Percentiles rank a stretch among this genome's conserved stretches.
Conservation (phyloP, 2,888 invertebrate genomes). For the Drosophila maculinotata region DNA sequence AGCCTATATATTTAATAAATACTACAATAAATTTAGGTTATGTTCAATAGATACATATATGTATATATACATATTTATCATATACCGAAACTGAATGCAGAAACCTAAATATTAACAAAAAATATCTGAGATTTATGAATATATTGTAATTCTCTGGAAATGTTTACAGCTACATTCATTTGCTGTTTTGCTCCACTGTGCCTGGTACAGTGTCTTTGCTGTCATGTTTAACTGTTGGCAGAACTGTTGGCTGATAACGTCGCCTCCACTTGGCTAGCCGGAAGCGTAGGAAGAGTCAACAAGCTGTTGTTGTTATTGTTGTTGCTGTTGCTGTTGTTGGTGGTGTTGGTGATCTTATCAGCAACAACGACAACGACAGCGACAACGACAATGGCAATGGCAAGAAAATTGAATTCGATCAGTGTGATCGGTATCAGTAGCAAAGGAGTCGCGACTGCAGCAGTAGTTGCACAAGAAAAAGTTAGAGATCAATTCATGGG, state of each 20-base stretch:
- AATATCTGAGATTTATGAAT: too few species aligned
- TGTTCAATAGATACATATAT: too few species aligned
- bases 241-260: conserved; percentile 37
- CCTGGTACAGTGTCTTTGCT: background rate
- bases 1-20: too few species aligned
- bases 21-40: too few species aligned
- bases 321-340: too few species aligned
- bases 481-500: conserved; percentile 71
- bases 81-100: too few species aligned
- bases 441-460: conserved; percentile 10
- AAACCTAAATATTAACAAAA: too few species aligned
- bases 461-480: background rate
- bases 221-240: conserved; percentile 34
- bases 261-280: conserved; percentile 35
- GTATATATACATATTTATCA: too few species aligned
- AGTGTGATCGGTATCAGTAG: conserved; percentile 41
- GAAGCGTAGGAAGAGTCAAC: conserved; percentile 52
- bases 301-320: conserved; percentile 15
- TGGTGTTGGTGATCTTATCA: conserved; percentile 52
- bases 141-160: too few species aligned
- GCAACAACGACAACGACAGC: background rate
- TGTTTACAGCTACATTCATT: too few species aligned
- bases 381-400: conserved; percentile 8
- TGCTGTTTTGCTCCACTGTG: conserved; percentile 30
- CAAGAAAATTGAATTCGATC: conserved; percentile 39